A percentile compares a stretch with the other conserved stretches of the same genome.
These are phyloP conservation scores for Harpegnathos saltator DNA, from an alignment of 1,140 invertebrate species.

Conservation along the genomic window DNA sequence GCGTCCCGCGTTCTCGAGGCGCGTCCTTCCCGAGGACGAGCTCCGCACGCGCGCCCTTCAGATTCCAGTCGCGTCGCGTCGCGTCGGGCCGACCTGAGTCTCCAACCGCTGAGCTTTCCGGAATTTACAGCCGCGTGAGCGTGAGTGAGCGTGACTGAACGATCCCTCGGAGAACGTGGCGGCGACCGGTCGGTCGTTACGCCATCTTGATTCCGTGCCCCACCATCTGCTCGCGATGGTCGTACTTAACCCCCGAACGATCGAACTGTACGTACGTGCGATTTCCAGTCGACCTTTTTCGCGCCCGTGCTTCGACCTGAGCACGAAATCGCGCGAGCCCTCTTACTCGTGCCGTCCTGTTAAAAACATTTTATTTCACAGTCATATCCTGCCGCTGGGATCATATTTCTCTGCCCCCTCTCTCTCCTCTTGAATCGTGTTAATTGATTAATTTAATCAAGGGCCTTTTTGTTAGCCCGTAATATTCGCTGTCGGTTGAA, in stretches of 20 bases:
- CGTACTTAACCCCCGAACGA: slow-evolving; percentile 70
- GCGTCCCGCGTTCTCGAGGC: slow-evolving; percentile 9
- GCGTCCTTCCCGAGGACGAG: slow-evolving; percentile 32
- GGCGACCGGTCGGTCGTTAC: slow-evolving; percentile 70
- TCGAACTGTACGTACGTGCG: slow-evolving; percentile 64
- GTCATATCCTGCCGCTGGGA: too few species aligned
- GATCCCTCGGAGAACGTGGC: slow-evolving; percentile 50
- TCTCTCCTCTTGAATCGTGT: too few species aligned
- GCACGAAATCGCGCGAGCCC: slow-evolving; percentile 45
- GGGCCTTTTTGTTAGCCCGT: too few species aligned
- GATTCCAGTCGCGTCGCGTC: neutral
- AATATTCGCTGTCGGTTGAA: too few species aligned
- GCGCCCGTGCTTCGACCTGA: slow-evolving; percentile 24
- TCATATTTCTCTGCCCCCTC: too few species aligned
- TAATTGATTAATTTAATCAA: too few species aligned
- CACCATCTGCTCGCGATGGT: slow-evolving; percentile 60
- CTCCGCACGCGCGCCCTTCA: neutral
- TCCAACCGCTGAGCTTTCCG: neutral
- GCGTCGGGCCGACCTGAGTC: too few species aligned
- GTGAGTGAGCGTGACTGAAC: neutral
- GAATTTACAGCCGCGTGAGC: neutral
- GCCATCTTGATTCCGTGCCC: slow-evolving; percentile 76
- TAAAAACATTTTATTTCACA: too few species aligned
- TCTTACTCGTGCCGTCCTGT: neutral
- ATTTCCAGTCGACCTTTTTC: slow-evolving; percentile 70